Conservation (phyloP, 2,888 invertebrate species). For the Pemphredon lugubris region DNA sequence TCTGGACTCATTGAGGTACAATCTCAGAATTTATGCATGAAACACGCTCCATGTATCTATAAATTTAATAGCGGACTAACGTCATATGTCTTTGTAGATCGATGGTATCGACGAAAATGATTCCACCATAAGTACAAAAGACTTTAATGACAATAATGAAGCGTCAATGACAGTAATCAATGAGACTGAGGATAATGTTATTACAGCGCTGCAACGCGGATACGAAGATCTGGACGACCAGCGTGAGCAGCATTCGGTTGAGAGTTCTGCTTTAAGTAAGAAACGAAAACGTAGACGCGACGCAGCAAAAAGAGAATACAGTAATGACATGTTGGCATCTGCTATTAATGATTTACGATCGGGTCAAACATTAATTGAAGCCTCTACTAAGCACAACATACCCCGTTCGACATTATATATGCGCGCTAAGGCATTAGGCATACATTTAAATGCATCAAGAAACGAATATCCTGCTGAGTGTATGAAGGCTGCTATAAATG, state of each 20-base stretch:
- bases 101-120: constrained; percentile 73
- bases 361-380: constrained; percentile 79
- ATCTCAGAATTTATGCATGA: not conserved
- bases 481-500: constrained; percentile 79
- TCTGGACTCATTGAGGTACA: constrained; percentile 78
- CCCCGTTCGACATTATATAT: constrained; percentile 81
- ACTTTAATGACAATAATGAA: constrained; percentile 54
- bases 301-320: constrained; percentile 74
- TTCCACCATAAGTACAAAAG: constrained; percentile 53
- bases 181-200: constrained; percentile 56
- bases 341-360: constrained; percentile 78
- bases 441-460: constrained; percentile 77
- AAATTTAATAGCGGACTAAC: not conserved
- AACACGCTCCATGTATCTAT: not conserved
- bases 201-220: constrained; percentile 49
- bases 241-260: constrained; percentile 22
- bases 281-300: constrained; percentile 72
- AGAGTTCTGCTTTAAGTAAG: constrained; percentile 46
- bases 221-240: constrained; percentile 51
- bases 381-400: constrained; percentile 78
- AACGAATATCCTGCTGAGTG: constrained; percentile 80
- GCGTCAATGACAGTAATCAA: constrained; percentile 58
- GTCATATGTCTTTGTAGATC: constrained; percentile 63
- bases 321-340: constrained; percentile 76
- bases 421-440: constrained; percentile 78